Evolutionary conservation across 2,797 vertebrate species (phyloP), one percentile per base, ranked within the genome.

Genomic region (Sebastes itinus): DNA sequence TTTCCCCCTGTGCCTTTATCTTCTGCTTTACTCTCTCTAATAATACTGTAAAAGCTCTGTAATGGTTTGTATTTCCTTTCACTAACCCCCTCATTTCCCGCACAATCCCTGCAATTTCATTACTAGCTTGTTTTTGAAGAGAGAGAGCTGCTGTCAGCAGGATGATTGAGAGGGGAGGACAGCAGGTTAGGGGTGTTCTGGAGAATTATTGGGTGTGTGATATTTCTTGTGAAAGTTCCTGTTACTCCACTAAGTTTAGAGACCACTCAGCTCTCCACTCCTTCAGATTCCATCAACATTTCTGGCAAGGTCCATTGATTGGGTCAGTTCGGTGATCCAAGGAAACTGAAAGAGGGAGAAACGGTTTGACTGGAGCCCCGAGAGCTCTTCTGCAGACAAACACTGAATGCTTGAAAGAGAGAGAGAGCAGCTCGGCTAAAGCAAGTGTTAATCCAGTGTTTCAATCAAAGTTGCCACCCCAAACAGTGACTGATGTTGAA

Each of bases 1-100:
- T 59, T 58, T 68, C 6, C 27, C 12, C n/a, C 52, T 33, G 25
- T 67, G 73, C 33, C 62, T 67, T 64, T 64, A 25, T 69, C 75
- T 59, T 27, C 75, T 70, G 71, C 38, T 42, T 78, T 35, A 22
- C 58, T 74, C 49, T n/a, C 35, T 75, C 49, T 83, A 83, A 86
- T 88, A 73, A 82, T 73, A 72, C 79, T 70, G 49, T 80, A 85
- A 88, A 80, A 77, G 63, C 58, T 61, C 70, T 75, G 72, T 78
- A 81, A 86, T 84, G 49, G 78, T 77, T 77, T 79, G 69, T 82
- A 42, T 87, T 90, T 90, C 84, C 84, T 84, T 77, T 67, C 52
- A 79, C 33, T 42, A 77, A 69, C 73, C 69, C 42, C 54, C 55
- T 70, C 22, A 75, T 81, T 82, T 78, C 75, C 22, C 25, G 4